phyloP scores from a whole-genome alignment of 2,888 invertebrate species.

The Sericinus montela region DNA sequence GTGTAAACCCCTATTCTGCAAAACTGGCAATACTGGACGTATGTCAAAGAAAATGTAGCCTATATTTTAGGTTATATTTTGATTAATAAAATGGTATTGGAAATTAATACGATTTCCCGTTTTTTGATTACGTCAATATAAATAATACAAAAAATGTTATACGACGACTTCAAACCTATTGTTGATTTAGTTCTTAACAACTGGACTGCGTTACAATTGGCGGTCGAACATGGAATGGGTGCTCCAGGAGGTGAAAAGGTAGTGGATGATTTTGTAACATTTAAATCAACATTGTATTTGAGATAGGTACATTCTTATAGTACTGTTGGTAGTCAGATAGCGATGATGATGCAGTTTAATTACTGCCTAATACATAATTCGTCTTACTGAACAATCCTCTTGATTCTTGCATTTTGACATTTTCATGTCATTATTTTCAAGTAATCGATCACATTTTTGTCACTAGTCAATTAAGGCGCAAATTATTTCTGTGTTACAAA shows the following conservation, averaged over 20 bases:
- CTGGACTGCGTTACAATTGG: constrained; percentile 85
- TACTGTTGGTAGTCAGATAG: no score
- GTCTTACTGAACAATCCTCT: no score
- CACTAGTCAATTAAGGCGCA: no score
- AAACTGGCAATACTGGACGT: no score
- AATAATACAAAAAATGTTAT: constrained; percentile 45
- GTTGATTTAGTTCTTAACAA: constrained; percentile 84
- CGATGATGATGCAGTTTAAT: no score
- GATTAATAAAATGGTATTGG: not conserved
- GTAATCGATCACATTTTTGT: no score
- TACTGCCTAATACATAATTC: no score
- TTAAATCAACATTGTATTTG: not conserved
- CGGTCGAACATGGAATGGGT: constrained; percentile 87
- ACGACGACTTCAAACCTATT: constrained; percentile 78
- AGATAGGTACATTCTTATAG: no score
- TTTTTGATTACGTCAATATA: not conserved
- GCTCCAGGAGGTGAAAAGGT: constrained; percentile 84
- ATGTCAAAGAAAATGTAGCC: not conserved
- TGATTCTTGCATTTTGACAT: no score
- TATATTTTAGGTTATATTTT: not conserved
- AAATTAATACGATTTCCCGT: not conserved
- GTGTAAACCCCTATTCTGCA: no score
- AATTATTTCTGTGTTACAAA: no score
- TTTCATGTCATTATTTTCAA: no score
- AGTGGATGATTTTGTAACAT: constrained; percentile 18